Conservation (phyloP, 1,140 invertebrate genomes). For the Tetramorium alpestre region DNA sequence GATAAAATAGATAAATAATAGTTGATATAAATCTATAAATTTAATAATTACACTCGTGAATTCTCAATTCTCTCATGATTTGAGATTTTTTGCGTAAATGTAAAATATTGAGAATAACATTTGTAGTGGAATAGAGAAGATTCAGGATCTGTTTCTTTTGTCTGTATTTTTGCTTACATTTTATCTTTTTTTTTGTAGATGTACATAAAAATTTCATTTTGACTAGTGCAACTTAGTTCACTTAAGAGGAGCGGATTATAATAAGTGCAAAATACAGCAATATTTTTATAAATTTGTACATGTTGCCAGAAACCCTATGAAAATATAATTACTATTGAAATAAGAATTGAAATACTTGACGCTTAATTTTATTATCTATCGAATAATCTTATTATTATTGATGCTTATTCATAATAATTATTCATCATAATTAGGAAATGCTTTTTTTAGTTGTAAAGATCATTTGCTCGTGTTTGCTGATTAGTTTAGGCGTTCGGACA, state of each 20-base stretch:
- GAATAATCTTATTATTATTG: background rate
- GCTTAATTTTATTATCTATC: background rate
- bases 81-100: background rate
- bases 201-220: background rate
- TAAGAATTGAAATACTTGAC: background rate
- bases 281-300: slow-evolving; percentile 49
- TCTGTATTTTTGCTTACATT: background rate
- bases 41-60: background rate
- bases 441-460: background rate
- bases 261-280: slow-evolving; percentile 11
- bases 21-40: slow-evolving; percentile 4
- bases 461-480: background rate
- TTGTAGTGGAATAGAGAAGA: background rate
- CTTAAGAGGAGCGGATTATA: background rate
- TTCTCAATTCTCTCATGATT: slow-evolving; percentile 15
- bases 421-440: background rate
- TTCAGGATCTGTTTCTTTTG: background rate
- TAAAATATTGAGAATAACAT: background rate
- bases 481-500: background rate
- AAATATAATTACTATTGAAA: background rate
- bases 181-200: background rate
- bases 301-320: background rate
- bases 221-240: background rate
- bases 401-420: background rate
- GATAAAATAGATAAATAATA: background rate